Base-by-base conservation (phyloP, 2,113 vertebrate genomes). In the Eurypyga helias region DNA sequence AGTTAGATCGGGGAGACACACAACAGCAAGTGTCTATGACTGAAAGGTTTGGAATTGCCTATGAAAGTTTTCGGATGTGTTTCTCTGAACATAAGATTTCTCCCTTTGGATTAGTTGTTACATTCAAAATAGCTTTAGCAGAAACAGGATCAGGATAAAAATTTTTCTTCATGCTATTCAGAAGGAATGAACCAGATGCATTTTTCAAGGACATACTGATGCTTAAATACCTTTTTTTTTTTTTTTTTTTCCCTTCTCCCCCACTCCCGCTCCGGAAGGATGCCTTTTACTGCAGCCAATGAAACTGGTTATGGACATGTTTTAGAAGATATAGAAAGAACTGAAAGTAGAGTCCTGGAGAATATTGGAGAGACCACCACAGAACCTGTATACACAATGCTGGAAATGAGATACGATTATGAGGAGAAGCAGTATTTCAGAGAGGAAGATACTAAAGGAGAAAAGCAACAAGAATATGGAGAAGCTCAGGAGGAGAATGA, bases 1-100 rank as follows among this genome's bases (percentile, higher is more conserved):
- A 82, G 38, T 89, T 97, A 6, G 92, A 92, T 73, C 73, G 49
- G 31, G 96, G 97, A 89, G 97, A 98, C 29, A 66, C 41, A 36
- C 34, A 24, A 36, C 85, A 69, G 21, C 46, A 73, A 24, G 11
- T 46, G 46, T 25, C 58, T 36, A 2, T 12, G 18, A 38, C 7
- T 62, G 29, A 79, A 34, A 96, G 96, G 97, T 97, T 91, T 62
- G 88, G 57, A 87, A 45, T 21, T 13, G 17, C 33, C 29, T 46
- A 7, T 54, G 87, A 45, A 81, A 64, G 11, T 88, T 79, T 23
- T 36, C 41, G 9, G 31, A 21, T 19, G 8, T 73, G 13, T 76
- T 28, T 29, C 18, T 88, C 23, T 75, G 31, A 83, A 51, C 6
- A 4, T 46, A 67, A 49, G 51, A 43, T 77, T 36, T 78, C 31